Base-by-base conservation (phyloP, 2,888 invertebrate genomes). In the Hypercompe scribonia region DNA sequence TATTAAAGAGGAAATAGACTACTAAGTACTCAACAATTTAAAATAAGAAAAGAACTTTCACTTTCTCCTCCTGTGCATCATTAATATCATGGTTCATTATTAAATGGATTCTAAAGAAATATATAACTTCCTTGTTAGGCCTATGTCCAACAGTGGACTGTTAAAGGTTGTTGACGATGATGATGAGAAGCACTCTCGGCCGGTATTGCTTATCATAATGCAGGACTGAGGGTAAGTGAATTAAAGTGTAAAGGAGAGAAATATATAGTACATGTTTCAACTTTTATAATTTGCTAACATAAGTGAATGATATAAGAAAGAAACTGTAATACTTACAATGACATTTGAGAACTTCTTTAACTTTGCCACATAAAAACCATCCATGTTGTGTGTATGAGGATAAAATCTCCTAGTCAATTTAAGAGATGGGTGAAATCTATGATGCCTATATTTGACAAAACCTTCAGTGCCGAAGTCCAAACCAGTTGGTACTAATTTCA, bases 311-410 rank as follows among this genome's bases (percentile, higher is more conserved):
- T 8, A 28, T 3, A 3, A 15, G 31, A 24, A 68, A 28, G 5
- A 54, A 13, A 18, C n/a, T 18, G 28, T 36, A 66, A 70, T 85
- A 93, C 96, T 95, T 88, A 96, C 96, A 88, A 95, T 94, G 63
- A 97, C 96, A 94, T 99, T 98, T 0, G 98, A 98, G 90, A 99
- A 98, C 90, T 99, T 99, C 94, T 99, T 99, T 24, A 99, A 93
- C 94, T 99, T 99, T 0, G 99, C 99, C 2, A 99, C 99, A 95
- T 98, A 99, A 93, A 99, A 99, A 7, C 99, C 99, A 94, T 99
- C 99, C 98, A 99, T 98, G 90, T 99, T 99, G 91, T 99, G 99
- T 5, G 98, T 97, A 90, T 99, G 99, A 0, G 99, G 99, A 94
- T 99, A 99, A 94, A 98, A 99, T 70, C 99, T 96, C 89, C 97